phyloP scores from a whole-genome alignment of 2,113 vertebrate genomes.

The Xiphorhynchus elegans region DNA sequence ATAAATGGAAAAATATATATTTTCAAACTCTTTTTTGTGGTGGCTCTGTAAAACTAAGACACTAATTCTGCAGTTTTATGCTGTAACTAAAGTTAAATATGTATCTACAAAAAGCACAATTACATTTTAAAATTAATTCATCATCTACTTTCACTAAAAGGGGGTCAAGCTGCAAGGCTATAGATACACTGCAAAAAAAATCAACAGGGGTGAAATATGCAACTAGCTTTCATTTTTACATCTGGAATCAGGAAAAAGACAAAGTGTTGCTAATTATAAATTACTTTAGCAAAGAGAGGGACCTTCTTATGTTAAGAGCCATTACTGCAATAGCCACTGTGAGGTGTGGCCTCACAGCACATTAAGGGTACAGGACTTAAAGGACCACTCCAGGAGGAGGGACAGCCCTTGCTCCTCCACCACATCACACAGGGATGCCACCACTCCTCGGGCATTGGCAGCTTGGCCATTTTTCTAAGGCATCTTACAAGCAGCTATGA shows the following conservation, averaged over 20 bases:
- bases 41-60: not conserved
- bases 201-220: fast-evolving
- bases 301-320: not conserved
- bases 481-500: not conserved
- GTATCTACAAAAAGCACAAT: not conserved
- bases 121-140: not conserved
- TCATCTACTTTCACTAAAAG: not conserved
- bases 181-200: not conserved
- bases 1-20: not conserved
- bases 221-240: not conserved
- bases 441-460: not conserved
- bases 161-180: not conserved
- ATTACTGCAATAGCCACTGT: not conserved
- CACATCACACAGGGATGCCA: not conserved
- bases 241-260: not conserved
- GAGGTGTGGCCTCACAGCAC: not conserved
- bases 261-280: not conserved
- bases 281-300: not conserved
- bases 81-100: not conserved
- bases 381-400: not conserved
- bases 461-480: not conserved
- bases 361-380: not conserved
- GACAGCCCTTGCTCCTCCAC: not conserved
- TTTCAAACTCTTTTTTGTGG: not conserved
- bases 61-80: not conserved